These are phyloP conservation scores for Tribolium freemani DNA, from an alignment of 2,888 invertebrate species.

Conservation along the genomic window DNA sequence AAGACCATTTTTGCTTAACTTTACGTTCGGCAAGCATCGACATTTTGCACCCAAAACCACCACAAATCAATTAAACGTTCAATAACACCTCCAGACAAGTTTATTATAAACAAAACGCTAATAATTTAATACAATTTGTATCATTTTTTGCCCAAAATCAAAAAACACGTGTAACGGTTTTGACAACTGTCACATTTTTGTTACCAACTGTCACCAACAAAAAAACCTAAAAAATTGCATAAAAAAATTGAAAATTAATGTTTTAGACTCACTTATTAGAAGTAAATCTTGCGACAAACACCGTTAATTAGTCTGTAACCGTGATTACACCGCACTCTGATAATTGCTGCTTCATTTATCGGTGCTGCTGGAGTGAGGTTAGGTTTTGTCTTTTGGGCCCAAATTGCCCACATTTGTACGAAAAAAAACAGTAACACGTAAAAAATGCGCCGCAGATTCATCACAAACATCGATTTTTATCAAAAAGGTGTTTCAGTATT, in stretches of 20 bases:
- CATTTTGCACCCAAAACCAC: conserved; percentile 68
- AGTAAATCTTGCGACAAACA: neutral
- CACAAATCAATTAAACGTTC: neutral
- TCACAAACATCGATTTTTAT: too few relatives aligned
- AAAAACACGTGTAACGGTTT: neutral
- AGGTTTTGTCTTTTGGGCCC: too few relatives aligned
- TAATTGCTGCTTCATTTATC: neutral
- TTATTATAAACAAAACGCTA: neutral
- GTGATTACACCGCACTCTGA: conserved; percentile 3
- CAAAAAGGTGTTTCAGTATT: too few relatives aligned
- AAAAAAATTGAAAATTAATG: too few relatives aligned
- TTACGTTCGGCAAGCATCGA: conserved; percentile 84
- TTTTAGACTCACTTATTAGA: too few relatives aligned
- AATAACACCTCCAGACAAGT: neutral
- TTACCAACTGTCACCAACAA: neutral
- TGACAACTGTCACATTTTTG: neutral
- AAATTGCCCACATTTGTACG: too few relatives aligned
- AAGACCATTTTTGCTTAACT: conserved; percentile 74
- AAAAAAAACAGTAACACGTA: too few relatives aligned
- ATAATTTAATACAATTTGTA: neutral
- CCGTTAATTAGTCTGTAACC: conserved; percentile 11
- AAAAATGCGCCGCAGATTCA: too few relatives aligned
- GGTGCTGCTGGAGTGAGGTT: too few relatives aligned
- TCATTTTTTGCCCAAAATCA: neutral
- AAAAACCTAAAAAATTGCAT: too few relatives aligned